Evolutionary conservation across 1,140 invertebrate species (phyloP), one percentile per base, ranked within the genome.

Genomic region (Brachionus plicatilis): DNA sequence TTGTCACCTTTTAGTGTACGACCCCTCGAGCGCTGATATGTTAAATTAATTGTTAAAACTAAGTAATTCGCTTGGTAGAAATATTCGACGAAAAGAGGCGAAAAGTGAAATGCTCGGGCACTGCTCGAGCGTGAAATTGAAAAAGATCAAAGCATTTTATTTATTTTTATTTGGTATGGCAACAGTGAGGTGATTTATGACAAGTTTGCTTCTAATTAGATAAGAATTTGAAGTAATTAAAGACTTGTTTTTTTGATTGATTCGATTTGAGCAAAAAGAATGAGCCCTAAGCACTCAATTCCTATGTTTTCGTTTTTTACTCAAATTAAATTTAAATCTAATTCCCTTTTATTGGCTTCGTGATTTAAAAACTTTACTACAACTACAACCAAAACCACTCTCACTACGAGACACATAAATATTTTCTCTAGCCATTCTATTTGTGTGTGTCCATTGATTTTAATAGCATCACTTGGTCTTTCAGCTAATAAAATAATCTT

Each of bases 41-140:
- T n/a, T 68, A 68, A 68, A 68, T 68, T 68, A 68, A 68, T 68
- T 68, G 66, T 60, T 20, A 60, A 68, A 68, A 29, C 66, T 37
- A 68, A 33, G 12, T n/a, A 53, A 53, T 53, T n/a, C 47, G 47
- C 47, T 53, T n/a, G 47, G 5, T 37, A 37, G 6, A 53, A 53
- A 53, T 53, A 60, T 60, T 60, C 53, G n/a, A 60, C 17, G 3
- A 60, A 20, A 60, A 60, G n/a, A n/a, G 14, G 12, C 2, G 20
- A 60, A 60, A 60, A 60, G 53, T 60, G 53, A 60, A 60, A 60
- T 60, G 53, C 53, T 60, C n/a, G 53, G 53, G 27, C 20, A 60
- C 8, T 20, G 20, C 9, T 37, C 66, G 24, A 68, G 66, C 66
- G 33, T 68, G 33, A 68, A 68, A 68, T 68, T 68, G 4, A 68